Evolutionary conservation across 2,113 vertebrate species (phyloP), one percentile per base, ranked within the genome.

Genomic region (Alosa alosa): DNA sequence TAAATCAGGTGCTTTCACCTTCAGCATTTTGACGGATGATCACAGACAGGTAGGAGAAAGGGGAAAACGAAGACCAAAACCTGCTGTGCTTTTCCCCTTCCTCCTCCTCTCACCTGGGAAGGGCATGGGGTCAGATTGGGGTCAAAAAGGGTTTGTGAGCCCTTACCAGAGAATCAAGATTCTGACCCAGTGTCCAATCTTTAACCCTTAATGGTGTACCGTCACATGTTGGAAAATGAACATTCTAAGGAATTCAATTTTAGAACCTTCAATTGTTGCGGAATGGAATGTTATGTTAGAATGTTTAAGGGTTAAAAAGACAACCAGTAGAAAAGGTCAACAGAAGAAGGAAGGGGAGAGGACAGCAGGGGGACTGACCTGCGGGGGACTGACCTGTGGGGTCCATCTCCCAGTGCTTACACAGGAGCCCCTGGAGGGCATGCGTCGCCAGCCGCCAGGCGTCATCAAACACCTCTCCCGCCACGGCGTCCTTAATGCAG

Each of bases 391-490:
- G 94, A 97, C 96, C 95, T 93, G 88, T 49, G 52, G 93, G 75
- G 31, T 86, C 87, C 10, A 55, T 86, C 92, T 95, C 93, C 95
- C 96, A 96, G 81, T 87, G 88, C 88, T 94, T 97, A 86, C 91
- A 92, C 84, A 96, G 92, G 44, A 96, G 90, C 50, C 94, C 93
- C 86, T 94, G 91, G 90, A 96, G 8, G 18, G 94, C 87, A 81
- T 88, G 92, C 81, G 95, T 93, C 60, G 96, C 75, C 83, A 82
- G 89, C 75, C 82, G 92, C 96, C 96, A 97, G 83, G 94, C 86
- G 1, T 83, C 55, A 92, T 97, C 96, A 91, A 97, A 97, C 3
- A 96, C 89, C 91, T 95, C 96, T 17, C 94, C 94, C n/a, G 89
- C 90, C 85, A 96, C 96, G 0, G 94, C 87, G 4, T 95, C 96